These are phyloP conservation scores for Lytechinus variegatus DNA, from an alignment of 35 echinoderm and acorn worm genomes.

Conservation along the genomic window DNA sequence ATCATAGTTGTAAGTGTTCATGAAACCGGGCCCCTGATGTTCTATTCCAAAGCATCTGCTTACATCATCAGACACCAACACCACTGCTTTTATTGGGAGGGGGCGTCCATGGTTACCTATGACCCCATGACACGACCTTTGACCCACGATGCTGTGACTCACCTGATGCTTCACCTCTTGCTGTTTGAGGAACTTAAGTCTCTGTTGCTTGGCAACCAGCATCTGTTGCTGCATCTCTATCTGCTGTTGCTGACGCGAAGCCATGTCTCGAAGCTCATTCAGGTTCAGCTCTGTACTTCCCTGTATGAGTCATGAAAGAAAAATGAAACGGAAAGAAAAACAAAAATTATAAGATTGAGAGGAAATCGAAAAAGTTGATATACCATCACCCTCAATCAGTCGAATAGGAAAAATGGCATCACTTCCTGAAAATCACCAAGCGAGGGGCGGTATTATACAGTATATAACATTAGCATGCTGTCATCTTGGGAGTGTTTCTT, in stretches of 20 bases:
- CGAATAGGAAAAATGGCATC: neutral
- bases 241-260: conserved; percentile 91
- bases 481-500: too few species aligned
- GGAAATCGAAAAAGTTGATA: neutral
- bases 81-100: too few species aligned
- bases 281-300: conserved; percentile 77
- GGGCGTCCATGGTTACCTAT: too few species aligned
- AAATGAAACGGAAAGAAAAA: neutral
- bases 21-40: too few species aligned
- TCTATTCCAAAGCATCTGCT: too few species aligned
- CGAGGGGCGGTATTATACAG: too few species aligned
- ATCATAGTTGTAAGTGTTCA: too few species aligned
- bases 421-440: neutral
- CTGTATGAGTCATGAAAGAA: neutral
- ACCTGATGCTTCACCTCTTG: conserved; percentile 98
- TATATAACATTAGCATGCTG: too few species aligned
- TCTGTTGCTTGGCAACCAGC: conserved; percentile 98
- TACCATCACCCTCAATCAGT: too few species aligned
- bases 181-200: conserved; percentile 99
- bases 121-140: neutral
- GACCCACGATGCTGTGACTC: conserved; percentile 30
- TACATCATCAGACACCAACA: too few species aligned
- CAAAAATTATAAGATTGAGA: neutral
- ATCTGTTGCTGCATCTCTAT: conserved; percentile 96
- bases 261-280: conserved; percentile 92